Base-by-base conservation (phyloP, 2,888 invertebrate genomes). In the Dasysyrphus tricinctus region DNA sequence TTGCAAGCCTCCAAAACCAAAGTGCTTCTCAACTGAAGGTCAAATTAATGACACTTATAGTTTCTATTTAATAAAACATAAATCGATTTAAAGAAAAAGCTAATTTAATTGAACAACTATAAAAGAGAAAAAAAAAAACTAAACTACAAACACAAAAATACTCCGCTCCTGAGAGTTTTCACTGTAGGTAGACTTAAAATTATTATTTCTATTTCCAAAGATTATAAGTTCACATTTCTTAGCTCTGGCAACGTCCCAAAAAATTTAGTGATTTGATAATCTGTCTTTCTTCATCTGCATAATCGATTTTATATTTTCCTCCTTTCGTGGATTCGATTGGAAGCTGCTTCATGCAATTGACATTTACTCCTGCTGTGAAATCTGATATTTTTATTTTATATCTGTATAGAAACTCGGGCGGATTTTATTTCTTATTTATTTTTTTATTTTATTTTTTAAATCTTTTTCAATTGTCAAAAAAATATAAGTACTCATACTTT, bases 271-370 rank as follows among this genome's bases (percentile, higher is more conserved):
- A 73, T 80, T 67, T 61, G n/a, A 76, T 77, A 80, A 85, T 80
- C 80, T 80, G 67, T 80, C 69, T 65, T 73, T 73, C 61, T 67
- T 44, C 74, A 80, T 80, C 84, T 80, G 69, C 76, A 80, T 80
- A 85, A 85, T 85, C 84, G 80, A 80, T 54, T 65, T 63, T 29
- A 16, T 39, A 11, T 34, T 37, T 14, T 39, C 49, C 16, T 54
- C 6, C 16, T 54, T 63, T 42, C 34, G 5, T 67, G 34, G 24
- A 54, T 42, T 16, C 16, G 54, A 32, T 42, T 16, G 47, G 54
- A 32, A 12, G 54, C 14, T 59, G 54, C 16, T 59, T 78, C 73
- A 37, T 67, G 69, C 69, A 54, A 54, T 69, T 69, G 69, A 69
- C 69, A 69, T 69, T 54, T 54, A 54, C 54, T 39, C 39, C 9